These are phyloP conservation scores for Ictidomys tridecemlineatus DNA, from an alignment of 2,113 vertebrate genomes.

Conservation along the genomic window DNA sequence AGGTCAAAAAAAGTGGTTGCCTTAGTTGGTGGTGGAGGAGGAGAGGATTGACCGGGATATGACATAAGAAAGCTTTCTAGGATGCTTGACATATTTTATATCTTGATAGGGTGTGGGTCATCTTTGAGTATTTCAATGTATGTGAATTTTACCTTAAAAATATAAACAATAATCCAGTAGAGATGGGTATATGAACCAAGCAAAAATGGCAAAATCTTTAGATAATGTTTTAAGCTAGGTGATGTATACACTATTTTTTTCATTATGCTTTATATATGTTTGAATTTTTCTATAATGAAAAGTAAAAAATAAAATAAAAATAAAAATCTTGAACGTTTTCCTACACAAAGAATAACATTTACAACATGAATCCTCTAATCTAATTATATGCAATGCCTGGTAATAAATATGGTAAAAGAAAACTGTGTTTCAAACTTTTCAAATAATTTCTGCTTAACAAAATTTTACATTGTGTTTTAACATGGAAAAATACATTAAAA, in stretches of 20 bases:
- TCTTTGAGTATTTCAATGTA: background rate
- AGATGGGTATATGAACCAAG: background rate
- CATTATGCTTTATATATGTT: background rate
- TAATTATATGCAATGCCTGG: background rate
- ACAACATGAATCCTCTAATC: constrained; percentile 6
- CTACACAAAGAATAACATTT: background rate
- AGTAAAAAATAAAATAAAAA: background rate
- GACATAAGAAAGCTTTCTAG: background rate
- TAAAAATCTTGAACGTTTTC: background rate
- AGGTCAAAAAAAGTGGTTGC: background rate
- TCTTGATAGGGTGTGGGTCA: background rate
- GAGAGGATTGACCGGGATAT: background rate
- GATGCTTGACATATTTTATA: background rate
- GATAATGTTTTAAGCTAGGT: background rate
- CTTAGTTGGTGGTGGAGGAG: background rate
- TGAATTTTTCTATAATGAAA: constrained; percentile 32
- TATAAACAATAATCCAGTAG: background rate
- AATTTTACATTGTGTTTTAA: background rate
- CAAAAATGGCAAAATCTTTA: background rate
- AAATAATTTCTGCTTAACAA: constrained; percentile 4
- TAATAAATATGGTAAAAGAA: background rate
- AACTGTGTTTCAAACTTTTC: background rate
- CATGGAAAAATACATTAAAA: background rate
- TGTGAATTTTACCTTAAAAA: background rate
- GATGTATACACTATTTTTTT: background rate